Base-by-base conservation (phyloP, 2,888 invertebrate genomes). In the Dromius quadrimaculatus region DNA sequence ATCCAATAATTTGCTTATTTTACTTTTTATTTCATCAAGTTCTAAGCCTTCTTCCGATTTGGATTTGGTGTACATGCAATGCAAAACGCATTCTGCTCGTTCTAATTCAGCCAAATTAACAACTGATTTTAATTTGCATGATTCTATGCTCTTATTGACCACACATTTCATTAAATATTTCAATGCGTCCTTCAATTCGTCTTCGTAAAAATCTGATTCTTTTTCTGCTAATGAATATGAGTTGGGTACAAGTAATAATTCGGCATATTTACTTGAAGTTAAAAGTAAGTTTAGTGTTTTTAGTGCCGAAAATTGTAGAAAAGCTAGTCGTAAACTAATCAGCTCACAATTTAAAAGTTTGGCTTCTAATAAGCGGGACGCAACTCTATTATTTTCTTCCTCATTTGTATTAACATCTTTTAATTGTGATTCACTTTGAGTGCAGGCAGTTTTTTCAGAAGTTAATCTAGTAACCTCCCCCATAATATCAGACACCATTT, bases 291-390 rank as follows among this genome's bases (percentile, higher is more conserved):
- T 82, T 11, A 89, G 78, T 2, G 85, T 81, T 77, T 88, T 88
- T 71, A 88, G 78, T 1, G 88, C 86, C 1, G 86, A 82, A 73
- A 87, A 83, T 76, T 88, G 87, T 28, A 88, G 75, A 72, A 83
- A 83, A 0, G 85, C 82, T 71, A 87, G 76, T 72, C 83, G 82
- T n/a, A 87, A 75, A 65, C 81, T 81, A 20, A 81, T 78, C 6
- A 82, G 78, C 77, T 87, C 87, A 63, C 83, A 75, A 45, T 82
- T 79, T 20, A 85, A 77, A 36, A 84, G 77, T 71, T 83, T 83
- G 17, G 79, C 76, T 73, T 83, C 80, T 3, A 83, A 71, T 13
- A 77, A 71, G 65, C 77, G 78, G 1, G 77, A 74, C 65, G 81
- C 79, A 1, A 75, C 68, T 19, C 74, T 74, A 13, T 77, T 74